These are phyloP conservation scores for Chrysogorgia sp. DNA, from an alignment of 92 coral and sea anemone species.

Conservation along the genomic window DNA sequence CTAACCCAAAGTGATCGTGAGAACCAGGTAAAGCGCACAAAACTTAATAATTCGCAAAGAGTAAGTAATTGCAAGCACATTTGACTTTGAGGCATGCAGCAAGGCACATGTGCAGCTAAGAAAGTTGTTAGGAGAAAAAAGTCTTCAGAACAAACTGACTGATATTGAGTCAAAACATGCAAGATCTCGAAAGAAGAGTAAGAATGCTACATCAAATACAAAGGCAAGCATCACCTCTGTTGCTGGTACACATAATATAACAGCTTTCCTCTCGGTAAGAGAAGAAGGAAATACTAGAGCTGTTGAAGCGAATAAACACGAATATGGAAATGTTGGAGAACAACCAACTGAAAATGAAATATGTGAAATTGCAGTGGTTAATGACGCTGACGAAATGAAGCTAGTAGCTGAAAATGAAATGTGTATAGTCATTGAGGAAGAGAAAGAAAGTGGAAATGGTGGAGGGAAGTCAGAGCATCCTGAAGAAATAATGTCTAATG, in stretches of 20 bases:
- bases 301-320: neutral
- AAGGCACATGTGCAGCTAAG: neutral
- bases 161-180: slow-evolving; percentile 38
- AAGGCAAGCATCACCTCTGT: neutral
- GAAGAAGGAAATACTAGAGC: neutral
- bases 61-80: neutral
- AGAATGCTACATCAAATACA: neutral
- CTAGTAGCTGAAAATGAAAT: neutral
- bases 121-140: slow-evolving; percentile 29
- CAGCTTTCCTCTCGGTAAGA: neutral
- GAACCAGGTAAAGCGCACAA: neutral
- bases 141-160: slow-evolving; percentile 34
- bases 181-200: neutral
- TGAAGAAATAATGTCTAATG: neutral
- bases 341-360: neutral
- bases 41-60: neutral
- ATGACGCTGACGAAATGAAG: neutral
- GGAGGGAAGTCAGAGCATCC: neutral
- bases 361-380: neutral
- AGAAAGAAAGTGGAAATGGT: no score
- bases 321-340: neutral
- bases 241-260: neutral
- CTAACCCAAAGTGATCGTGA: neutral
- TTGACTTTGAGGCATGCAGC: neutral
- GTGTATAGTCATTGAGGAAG: neutral